Conservation (phyloP, 2,113 vertebrate genomes). For the Myiagra hebetior region DNA sequence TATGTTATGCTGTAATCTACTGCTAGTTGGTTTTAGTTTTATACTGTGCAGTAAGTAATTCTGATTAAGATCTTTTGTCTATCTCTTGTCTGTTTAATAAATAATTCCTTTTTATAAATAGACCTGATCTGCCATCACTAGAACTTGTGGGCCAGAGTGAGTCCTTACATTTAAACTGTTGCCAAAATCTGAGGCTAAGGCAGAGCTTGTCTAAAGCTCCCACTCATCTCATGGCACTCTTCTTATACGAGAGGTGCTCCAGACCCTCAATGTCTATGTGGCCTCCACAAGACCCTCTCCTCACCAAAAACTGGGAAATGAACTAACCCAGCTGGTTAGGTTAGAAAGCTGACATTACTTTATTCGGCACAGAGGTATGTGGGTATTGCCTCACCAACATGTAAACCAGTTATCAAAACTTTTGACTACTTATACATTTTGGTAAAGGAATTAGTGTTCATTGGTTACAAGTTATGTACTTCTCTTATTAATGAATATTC, state of each 20-base stretch:
- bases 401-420: not conserved
- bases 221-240: too few species aligned
- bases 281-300: not conserved
- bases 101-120: not conserved
- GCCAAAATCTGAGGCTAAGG: not conserved
- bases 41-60: not conserved
- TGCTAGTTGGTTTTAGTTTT: not conserved
- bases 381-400: not conserved
- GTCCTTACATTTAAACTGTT: not conserved
- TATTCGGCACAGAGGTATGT: not conserved
- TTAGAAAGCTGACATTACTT: not conserved
- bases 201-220: not conserved
- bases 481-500: not conserved
- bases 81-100: not conserved
- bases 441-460: not conserved
- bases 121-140: not conserved
- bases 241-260: not conserved
- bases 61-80: not conserved
- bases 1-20: not conserved
- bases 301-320: not conserved
- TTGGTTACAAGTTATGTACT: not conserved
- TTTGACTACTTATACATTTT: not conserved
- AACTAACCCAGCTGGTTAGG: not conserved
- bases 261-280: not conserved
- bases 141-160: not conserved